A percentile compares a stretch with the other conserved stretches of the same genome.
These are phyloP conservation scores for Lepidocolaptes lacrymiger DNA, from an alignment of 2,797 vertebrate genomes.

Conservation along the genomic window DNA sequence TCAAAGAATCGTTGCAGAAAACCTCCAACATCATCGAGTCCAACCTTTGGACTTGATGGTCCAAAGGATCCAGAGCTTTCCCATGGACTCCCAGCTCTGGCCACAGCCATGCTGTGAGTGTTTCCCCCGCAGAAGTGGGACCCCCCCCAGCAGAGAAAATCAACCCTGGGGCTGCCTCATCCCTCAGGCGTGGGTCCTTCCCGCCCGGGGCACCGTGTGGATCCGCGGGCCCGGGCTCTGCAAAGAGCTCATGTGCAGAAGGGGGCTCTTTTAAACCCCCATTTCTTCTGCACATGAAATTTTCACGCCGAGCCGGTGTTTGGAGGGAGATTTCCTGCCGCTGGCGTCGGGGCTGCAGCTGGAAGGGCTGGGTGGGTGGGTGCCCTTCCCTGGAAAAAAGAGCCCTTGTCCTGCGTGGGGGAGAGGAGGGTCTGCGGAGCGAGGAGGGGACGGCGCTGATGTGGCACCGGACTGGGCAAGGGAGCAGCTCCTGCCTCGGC, in stretches of 20 bases:
- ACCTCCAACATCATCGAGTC: not conserved
- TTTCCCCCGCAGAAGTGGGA: not conserved
- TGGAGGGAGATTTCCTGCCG: not conserved
- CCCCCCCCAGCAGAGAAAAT: not conserved
- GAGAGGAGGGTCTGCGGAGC: not conserved
- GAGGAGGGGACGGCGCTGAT: not conserved
- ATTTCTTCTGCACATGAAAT: accelerated
- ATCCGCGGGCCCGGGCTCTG: accelerated
- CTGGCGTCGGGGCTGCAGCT: too few species aligned
- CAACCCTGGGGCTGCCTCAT: not conserved
- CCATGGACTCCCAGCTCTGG: accelerated
- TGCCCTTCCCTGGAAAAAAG: not conserved
- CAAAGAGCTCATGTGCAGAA: accelerated
- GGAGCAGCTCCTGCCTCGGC: not conserved
- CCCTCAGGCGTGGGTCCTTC: not conserved
- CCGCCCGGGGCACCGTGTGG: accelerated
- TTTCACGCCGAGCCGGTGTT: not conserved
- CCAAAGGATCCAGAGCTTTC: not conserved
- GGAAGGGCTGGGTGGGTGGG: not conserved
- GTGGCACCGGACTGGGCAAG: not conserved
- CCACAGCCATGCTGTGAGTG: accelerated
- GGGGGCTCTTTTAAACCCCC: not conserved
- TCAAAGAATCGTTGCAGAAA: not conserved
- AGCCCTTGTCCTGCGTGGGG: not conserved
- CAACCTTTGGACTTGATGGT: not conserved